Evolutionary conservation across 2,888 invertebrate species (phyloP), one percentile per base, ranked within the genome.

Genomic region (Epistrophe eligans): DNA sequence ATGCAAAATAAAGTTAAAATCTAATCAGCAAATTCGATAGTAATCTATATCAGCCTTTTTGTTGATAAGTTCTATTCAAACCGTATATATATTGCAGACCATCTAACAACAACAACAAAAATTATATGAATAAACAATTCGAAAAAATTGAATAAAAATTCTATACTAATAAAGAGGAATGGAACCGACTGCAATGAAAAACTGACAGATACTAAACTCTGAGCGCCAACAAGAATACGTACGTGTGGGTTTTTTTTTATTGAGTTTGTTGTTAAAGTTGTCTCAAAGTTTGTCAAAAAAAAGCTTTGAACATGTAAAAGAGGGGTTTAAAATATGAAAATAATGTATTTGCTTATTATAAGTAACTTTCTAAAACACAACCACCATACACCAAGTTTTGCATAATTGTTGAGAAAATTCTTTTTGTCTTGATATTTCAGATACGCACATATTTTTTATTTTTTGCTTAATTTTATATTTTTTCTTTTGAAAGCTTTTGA

Each of bases 151-250:
- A 66, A 67, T 6, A 60, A 57, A n/a, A 45, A n/a, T 15, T 10
- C 15, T 28, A 10, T n/a, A 4, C 35, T 9, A 4, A 24, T 1
- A 17, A n/a, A n/a, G 9, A 32, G 45, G n/a, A 43, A 50, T 50
- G 19, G 19, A 66, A 82, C 67, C 35, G 13, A 60, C 52, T 73
- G 11, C 32, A 17, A 66, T 40, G 32, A 57, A 32, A 32, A 66
- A 72, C 77, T 77, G 71, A 77, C 50, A 72, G 17, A 50, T 60
- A 52, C 60, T 40, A 64, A 35, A 15, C 13, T 48, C 3, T 9
- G 15, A 73, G 15, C 19, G 15, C n/a, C 6, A 28, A 50, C 17
- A 24, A 72, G 10, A 35, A 35, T 38, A 19, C 38, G 17, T 50
- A 5, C 50, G 4, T 8, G 45, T 8, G 15, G 6, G 6, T 43